phyloP scores from a whole-genome alignment of 2,113 vertebrate genomes.

The Urocitellus parryii region DNA sequence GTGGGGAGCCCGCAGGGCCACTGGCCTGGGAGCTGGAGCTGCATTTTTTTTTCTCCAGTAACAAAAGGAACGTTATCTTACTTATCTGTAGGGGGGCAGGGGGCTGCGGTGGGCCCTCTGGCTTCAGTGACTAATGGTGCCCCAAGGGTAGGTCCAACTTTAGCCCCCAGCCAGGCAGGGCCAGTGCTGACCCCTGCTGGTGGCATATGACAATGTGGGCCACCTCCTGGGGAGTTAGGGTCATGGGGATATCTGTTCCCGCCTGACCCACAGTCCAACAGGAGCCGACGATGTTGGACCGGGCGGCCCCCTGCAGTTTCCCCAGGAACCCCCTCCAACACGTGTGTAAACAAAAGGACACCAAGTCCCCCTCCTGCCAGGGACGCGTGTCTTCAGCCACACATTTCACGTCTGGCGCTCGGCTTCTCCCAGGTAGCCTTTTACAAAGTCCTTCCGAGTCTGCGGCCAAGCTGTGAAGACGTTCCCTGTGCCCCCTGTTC shows the following conservation, averaged over 20 bases:
- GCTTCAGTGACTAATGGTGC: background rate
- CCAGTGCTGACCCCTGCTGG: slow-evolving; percentile 19
- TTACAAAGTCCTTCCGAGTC: background rate
- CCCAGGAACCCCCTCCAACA: background rate
- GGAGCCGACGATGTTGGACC: background rate
- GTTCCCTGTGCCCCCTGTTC: background rate
- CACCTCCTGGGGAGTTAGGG: background rate
- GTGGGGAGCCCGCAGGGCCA: accelerated
- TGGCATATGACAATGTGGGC: accelerated
- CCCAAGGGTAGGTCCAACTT: background rate
- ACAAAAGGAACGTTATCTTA: background rate
- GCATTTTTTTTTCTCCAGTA: background rate
- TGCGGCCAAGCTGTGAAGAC: background rate
- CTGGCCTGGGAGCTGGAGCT: background rate
- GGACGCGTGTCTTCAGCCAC: background rate
- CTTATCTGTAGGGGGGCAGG: no score
- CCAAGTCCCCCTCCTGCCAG: no score
- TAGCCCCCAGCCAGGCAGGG: background rate
- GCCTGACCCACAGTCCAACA: no score
- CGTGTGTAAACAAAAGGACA: accelerated
- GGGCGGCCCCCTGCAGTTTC: no score
- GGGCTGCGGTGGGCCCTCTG: background rate
- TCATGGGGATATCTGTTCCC: no score
- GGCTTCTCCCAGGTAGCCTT: background rate
- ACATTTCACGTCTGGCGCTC: background rate